These are phyloP conservation scores for Drosophila colorata DNA, from an alignment of 2,888 invertebrate species.

Conservation along the genomic window DNA sequence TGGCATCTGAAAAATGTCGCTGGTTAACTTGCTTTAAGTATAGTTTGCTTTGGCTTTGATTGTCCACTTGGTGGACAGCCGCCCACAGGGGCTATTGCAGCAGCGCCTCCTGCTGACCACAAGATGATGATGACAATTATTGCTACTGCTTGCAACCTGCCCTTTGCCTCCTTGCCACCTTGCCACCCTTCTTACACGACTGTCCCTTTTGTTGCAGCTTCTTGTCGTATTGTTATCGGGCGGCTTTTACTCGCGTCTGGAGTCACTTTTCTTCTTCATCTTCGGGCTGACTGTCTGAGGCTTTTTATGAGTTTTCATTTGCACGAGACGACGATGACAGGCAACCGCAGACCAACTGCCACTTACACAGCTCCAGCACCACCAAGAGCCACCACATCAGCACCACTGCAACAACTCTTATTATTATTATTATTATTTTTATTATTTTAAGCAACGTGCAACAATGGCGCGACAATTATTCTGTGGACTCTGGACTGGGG, in stretches of 20 bases:
- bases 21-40: constrained; percentile 79
- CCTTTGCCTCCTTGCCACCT: constrained; percentile 11
- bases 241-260: constrained; percentile 33
- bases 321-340: constrained; percentile 47
- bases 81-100: constrained; percentile 47
- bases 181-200: neutral
- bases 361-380: constrained; percentile 50
- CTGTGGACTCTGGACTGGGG: constrained; percentile 26
- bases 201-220: constrained; percentile 10
- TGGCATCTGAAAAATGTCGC: constrained; percentile 80
- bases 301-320: constrained; percentile 74
- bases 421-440: constrained; percentile 41
- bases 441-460: constrained; percentile 73
- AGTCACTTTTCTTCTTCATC: constrained; percentile 51
- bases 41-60: constrained; percentile 67
- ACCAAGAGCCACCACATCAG: constrained; percentile 8
- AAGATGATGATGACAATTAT: constrained; percentile 69
- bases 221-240: constrained; percentile 49
- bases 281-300: constrained; percentile 48
- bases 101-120: constrained; percentile 52
- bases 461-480: constrained; percentile 76
- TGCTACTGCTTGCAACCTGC: constrained; percentile 54
- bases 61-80: constrained; percentile 60
- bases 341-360: constrained; percentile 73
- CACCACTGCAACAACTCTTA: constrained; percentile 10